These are phyloP conservation scores for Corbicula japonica DNA, from an alignment of 2,888 invertebrate species.

Conservation along the genomic window DNA sequence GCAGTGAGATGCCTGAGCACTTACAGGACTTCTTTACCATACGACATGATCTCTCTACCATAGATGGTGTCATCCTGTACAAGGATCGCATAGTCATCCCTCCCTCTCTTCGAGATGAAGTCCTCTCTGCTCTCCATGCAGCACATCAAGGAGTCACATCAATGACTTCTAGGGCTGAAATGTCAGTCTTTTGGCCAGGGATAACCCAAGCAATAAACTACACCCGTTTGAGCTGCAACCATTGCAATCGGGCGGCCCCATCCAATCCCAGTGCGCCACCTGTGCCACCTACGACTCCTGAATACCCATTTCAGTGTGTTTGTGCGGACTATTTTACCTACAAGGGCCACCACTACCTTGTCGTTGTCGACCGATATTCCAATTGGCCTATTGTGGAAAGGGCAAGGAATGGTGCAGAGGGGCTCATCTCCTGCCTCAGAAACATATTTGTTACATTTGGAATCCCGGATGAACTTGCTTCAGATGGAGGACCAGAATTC, in stretches of 20 bases:
- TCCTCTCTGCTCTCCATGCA: constrained; percentile 65
- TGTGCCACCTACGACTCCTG: constrained; percentile 43
- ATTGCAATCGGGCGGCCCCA: constrained; percentile 67
- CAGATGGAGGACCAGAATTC: constrained; percentile 74
- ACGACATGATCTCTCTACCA: constrained; percentile 39
- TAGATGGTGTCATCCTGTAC: constrained; percentile 64
- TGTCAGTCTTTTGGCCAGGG: constrained; percentile 73
- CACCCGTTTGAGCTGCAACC: constrained; percentile 44
- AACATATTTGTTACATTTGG: constrained; percentile 68
- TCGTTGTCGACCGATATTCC: constrained; percentile 69
- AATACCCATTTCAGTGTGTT: constrained; percentile 65
- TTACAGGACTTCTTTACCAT: constrained; percentile 45
- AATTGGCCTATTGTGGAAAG: constrained; percentile 70
- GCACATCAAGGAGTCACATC: constrained; percentile 74
- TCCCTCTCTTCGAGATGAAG: constrained; percentile 52
- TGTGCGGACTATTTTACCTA: constrained; percentile 55
- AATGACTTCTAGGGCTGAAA: constrained; percentile 70
- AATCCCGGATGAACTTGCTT: constrained; percentile 70
- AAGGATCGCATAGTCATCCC: constrained; percentile 71
- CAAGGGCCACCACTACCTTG: constrained; percentile 65
- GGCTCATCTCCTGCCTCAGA: constrained; percentile 60
- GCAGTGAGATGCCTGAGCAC: constrained; percentile 29
- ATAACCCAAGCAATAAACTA: constrained; percentile 63
- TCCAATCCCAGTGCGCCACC: constrained; percentile 71
- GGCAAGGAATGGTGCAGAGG: constrained; percentile 35